Evolutionary conservation across 2,888 invertebrate genomes (phyloP), one percentile per base, ranked within the genome.

Genomic region (Meteorus cinctellus): DNA sequence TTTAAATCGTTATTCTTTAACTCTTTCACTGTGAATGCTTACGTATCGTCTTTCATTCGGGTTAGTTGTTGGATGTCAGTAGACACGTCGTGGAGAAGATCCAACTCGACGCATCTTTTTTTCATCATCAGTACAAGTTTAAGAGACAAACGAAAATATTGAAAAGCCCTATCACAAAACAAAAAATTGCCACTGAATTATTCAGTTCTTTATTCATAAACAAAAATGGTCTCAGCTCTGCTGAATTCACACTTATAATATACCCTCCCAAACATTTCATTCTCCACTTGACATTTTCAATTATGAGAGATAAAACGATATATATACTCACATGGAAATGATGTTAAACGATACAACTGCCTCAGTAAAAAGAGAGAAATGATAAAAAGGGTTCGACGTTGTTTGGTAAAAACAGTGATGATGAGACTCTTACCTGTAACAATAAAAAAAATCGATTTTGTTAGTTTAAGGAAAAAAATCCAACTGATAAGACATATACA

Each of bases 381-480:
- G 8, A 41, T 41, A 0, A 12, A 41, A 12, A 1, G 12, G 12
- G 41, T 8, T 8, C 2, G 27, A 29, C 24, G 27, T 29, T 29
- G 12, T 60, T 14, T 5, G 4, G n/a, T 65, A 36, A 19, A 59
- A 55, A 70, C 69, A 59, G 31, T 59, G 31, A 70, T 59, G 59
- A 69, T 60, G 68, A 69, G 24, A 27, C 31, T 73, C 76, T 73
- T 69, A 72, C 72, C 68, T 72, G 68, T 29, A 76, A 73, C 73
- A 73, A 55, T 65, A 75, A 68, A 73, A 76, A 48, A 12, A 41
- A 31, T n/a, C 1, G 8, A 19, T 55, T 55, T 55, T 8, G 24
- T 24, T 24, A 68, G 27, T 48, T 48, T 27, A 68, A 24, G n/a
- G 6, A 27, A 68, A 36, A 70, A 2, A 24, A 55, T 69, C 19